phyloP scores from a whole-genome alignment of 2,888 invertebrate species.

The Cotesia congregata region DNA sequence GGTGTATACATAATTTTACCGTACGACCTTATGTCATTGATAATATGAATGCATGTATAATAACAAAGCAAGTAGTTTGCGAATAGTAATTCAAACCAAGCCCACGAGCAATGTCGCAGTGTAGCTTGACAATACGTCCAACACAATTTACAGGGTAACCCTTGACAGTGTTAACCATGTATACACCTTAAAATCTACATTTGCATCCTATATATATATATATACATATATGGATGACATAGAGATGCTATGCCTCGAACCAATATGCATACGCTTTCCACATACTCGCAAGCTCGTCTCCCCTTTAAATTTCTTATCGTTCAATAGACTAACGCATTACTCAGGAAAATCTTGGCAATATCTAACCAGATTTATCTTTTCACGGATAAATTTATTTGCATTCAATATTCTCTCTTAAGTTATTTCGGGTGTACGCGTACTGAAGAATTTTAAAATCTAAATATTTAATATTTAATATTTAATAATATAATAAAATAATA shows the following conservation, averaged over 20 bases:
- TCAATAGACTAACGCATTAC: neutral
- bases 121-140: neutral
- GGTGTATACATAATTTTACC: neutral
- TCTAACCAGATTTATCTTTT: neutral
- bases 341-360: constrained; percentile 7
- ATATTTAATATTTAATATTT: neutral
- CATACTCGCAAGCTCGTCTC: neutral
- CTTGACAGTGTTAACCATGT: constrained; percentile 6
- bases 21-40: neutral
- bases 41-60: constrained; percentile 8
- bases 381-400: neutral
- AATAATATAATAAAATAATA: neutral
- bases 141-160: constrained; percentile 3
- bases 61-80: constrained; percentile 5
- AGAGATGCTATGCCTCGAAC: neutral
- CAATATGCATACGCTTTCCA: neutral
- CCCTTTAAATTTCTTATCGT: neutral
- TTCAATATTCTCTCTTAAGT: neutral
- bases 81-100: constrained; percentile 9
- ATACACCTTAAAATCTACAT: constrained; percentile 4
- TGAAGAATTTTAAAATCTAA: too few species aligned
- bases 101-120: constrained; percentile 10
- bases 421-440: neutral
- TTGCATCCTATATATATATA: neutral
- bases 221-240: neutral